Conservation (phyloP, 2,888 invertebrate species). For the Salticus scenicus region DNA sequence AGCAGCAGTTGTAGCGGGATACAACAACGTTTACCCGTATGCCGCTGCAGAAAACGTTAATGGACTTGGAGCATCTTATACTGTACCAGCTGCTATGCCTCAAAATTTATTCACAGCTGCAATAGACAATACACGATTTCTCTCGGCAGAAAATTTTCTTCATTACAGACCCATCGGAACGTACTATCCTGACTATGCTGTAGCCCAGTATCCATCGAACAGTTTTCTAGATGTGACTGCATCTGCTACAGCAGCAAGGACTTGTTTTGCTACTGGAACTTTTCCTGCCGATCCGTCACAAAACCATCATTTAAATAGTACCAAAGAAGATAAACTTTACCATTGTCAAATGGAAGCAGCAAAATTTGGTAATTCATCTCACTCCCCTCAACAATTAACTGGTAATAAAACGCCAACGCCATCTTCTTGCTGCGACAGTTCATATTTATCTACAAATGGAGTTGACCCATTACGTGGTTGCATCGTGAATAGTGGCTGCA, state of each 20-base stretch:
- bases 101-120: conserved; percentile 69
- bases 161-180: conserved; percentile 84
- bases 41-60: conserved; percentile 77
- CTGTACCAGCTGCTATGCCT: conserved; percentile 64
- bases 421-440: conserved; percentile 70
- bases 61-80: conserved; percentile 73
- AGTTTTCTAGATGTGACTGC: conserved; percentile 85
- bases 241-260: conserved; percentile 77
- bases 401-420: conserved; percentile 34
- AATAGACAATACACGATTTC: conserved; percentile 80
- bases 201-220: conserved; percentile 78
- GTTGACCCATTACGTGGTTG: conserved; percentile 68
- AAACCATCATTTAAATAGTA: conserved; percentile 29
- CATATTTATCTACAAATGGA: conserved; percentile 59
- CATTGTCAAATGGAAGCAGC: conserved; percentile 73
- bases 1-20: conserved; percentile 39
- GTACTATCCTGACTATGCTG: conserved; percentile 84
- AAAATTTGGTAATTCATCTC: conserved; percentile 75
- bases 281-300: conserved; percentile 22
- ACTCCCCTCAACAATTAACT: conserved; percentile 29
- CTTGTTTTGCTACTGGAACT: conserved; percentile 57
- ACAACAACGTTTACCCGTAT: conserved; percentile 78
- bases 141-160: conserved; percentile 88
- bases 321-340: conserved; percentile 71
- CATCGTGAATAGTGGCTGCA: conserved; percentile 38